Base-by-base conservation (phyloP, 2,797 vertebrate genomes). In the Podargus strigoides region DNA sequence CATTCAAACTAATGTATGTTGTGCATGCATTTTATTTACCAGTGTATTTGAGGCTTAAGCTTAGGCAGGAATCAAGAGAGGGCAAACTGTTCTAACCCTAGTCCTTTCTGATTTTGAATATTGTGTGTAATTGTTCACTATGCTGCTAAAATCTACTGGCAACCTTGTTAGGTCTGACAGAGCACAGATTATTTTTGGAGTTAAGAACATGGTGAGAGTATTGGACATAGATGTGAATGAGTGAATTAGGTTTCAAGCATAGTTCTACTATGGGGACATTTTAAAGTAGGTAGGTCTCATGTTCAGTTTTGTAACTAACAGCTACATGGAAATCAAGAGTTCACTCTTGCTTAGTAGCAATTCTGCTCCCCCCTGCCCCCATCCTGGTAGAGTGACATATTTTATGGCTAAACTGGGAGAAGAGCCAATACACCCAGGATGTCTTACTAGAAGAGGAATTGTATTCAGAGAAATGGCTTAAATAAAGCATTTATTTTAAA, bases 401-500 rank as follows among this genome's bases (percentile, higher is more conserved):
- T 93, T 93, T 74, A 56, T 89, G 92, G 79, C 60, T 94, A 83
- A 91, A 90, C 76, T 90, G 90, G 90, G 77, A 92, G 62, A 84
- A 66, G 36, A 86, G 80, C 94, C 83, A 94, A 28, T 30, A 77
- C 24, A 77, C 32, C 32, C 73, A 90, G 80, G 69, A 80, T 8
- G 9, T 90, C 46, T 91, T 91, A 66, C 85, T 95, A 81, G 76
- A 88, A 81, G 21, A 72, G n/a, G 49, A 95, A 91, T 81, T 88
- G 62, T 83, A 77, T 86, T 93, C 3, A 6, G 55, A 92, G 22
- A 93, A 92, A 84, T 72, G 72, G 14, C 66, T 90, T 79, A 87
- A 92, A 82, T 87, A 85, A 76, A 85, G 12, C 6, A 69, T 72
- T 89, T 82, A 0, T 88, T 75, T 62, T 64, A 52, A 85, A 74